A percentile compares a stretch with the other conserved stretches of the same genome.
Conservation (phyloP, 2,113 vertebrate species). For the Alces alces region DNA sequence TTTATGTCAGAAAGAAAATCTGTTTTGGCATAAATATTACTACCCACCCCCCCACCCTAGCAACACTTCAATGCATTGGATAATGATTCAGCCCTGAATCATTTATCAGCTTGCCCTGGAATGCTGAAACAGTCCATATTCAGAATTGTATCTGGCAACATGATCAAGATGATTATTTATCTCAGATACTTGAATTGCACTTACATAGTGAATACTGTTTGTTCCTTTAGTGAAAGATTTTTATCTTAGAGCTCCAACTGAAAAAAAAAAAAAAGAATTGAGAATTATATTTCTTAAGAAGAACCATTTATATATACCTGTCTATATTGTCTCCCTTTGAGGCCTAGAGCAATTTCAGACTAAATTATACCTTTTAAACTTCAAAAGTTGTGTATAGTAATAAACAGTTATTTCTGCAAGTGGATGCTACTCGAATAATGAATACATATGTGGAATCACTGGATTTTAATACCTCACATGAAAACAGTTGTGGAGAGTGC, state of each 20-base stretch:
- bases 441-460: constrained; percentile 38
- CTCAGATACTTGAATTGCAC: background rate
- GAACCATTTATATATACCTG: background rate
- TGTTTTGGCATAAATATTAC: background rate
- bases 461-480: background rate
- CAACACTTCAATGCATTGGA: background rate
- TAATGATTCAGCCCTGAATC: background rate
- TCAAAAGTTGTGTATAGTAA: constrained; percentile 27
- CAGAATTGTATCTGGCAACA: background rate
- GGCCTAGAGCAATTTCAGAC: background rate
- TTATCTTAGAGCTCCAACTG: background rate
- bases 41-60: rapidly evolving
- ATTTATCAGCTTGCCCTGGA: background rate
- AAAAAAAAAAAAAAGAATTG: background rate
- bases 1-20: background rate
- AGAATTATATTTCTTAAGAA: background rate
- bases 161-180: background rate
- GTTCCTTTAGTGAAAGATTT: background rate
- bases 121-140: background rate
- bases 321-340: background rate
- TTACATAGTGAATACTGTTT: background rate
- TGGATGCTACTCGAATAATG: background rate
- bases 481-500: background rate
- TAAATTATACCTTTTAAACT: constrained; percentile 28
- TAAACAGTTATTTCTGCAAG: constrained; percentile 25